Evolutionary conservation across 1,140 invertebrate species (phyloP), one percentile per base, ranked within the genome.

Genomic region (Euura lappo): DNA sequence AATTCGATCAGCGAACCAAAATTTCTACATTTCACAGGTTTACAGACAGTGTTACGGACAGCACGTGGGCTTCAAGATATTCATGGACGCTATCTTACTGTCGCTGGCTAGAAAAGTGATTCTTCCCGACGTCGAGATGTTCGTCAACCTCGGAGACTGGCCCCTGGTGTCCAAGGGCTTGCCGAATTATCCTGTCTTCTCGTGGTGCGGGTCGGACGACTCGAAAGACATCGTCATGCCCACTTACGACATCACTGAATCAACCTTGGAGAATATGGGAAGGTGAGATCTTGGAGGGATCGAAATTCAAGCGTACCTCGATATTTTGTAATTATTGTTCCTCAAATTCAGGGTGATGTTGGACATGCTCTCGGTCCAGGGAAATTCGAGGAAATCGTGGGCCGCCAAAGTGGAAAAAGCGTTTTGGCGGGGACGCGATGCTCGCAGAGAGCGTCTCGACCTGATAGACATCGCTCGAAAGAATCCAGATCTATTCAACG

Each of bases 91-190:
- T 69, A 94, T 97, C 75, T 88, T 99, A 28, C 83, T 97, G 44
- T 97, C 96, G 0, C 81, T 99, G 11, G 84, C 92, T 8, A 88
- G 96, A 76, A 97, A 97, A 91, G 92, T 94, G n/a, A 75, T 86
- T 42, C 84, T 99, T 66, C 96, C 97, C 10, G 94, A 99, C 88
- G 86, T 96, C 72, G 97, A 99, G 85, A 93, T 99, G 79, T 93
- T 98, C 78, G 90, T 96, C 45, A 99, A 99, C 89, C 89, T 99
- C 11, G 97, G 97, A 13, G 97, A 99, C 87, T 99, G 97, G 97
- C 97, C 98, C 8, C 85, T 99, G 10, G 90, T 92, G 1, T 85
- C 89, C 65, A 89, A 90, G 11, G 86, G 89, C 28, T 79, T 87
- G 11, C 84, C 87, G 64, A 85, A 88, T 11, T 89, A 94, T 77